Evolutionary conservation across 2,113 vertebrate genomes (phyloP).

Genomic region (Rhinolophus sinicus): DNA sequence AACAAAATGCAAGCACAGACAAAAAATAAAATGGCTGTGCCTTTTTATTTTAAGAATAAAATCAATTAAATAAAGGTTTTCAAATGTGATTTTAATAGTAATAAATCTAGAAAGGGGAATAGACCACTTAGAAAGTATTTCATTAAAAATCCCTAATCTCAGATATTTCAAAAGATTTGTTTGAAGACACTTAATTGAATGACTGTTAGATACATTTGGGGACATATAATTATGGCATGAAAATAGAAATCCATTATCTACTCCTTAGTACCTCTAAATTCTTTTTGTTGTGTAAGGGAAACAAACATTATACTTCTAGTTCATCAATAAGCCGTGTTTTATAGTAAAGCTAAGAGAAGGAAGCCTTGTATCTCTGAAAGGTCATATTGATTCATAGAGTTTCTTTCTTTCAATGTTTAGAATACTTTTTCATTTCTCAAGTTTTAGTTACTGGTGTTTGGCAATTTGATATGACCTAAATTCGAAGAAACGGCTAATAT

Average conservation of each 20-base stretch:
- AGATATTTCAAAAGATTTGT: conserved; percentile 37
- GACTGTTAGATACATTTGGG: conserved; percentile 25
- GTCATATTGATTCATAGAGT: background rate
- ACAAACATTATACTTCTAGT: background rate
- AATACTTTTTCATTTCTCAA: conserved; percentile 19
- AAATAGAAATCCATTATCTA: conserved; percentile 56
- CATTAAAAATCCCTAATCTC: conserved; percentile 39
- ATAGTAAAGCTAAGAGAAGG: conserved; percentile 19
- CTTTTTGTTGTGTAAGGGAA: conserved; percentile 51
- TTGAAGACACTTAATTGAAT: conserved; percentile 40
- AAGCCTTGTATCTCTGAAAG: conserved; percentile 24
- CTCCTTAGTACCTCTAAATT: conserved; percentile 26
- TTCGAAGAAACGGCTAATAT: background rate
- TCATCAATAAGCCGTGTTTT: conserved; percentile 31
- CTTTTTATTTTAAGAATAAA: conserved; percentile 48
- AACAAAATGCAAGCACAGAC: conserved; percentile 50
- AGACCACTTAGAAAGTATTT: conserved; percentile 1
- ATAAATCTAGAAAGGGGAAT: background rate
- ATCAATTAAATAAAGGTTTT: conserved; percentile 51
- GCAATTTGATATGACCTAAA: background rate
- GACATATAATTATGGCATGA: conserved; percentile 51
- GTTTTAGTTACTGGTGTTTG: conserved; percentile 23
- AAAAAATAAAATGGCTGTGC: conserved; percentile 40
- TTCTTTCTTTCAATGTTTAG: conserved; percentile 20
- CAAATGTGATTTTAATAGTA: conserved; percentile 43